Conservation (phyloP, 2,797 vertebrate species). For the Zenarchopterus dispar region DNA sequence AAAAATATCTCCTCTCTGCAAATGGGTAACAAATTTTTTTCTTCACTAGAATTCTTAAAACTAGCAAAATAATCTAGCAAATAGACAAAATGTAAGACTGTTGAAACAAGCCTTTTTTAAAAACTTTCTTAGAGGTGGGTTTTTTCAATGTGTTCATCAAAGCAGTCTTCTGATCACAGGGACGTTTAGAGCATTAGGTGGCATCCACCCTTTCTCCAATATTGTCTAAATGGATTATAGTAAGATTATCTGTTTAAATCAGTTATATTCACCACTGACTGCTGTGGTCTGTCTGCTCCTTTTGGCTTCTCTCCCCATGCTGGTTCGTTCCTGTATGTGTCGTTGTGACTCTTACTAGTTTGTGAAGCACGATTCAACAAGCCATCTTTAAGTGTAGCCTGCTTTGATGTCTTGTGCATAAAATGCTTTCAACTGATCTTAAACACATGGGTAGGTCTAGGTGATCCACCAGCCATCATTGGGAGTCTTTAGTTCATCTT, state of each 20-base stretch:
- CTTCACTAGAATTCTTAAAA: too few relatives aligned
- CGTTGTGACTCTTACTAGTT: background rate
- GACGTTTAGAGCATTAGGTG: background rate
- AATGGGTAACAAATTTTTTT: too few relatives aligned
- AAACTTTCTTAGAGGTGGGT: too few relatives aligned
- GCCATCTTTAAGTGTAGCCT: conserved; percentile 4
- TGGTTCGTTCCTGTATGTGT: background rate
- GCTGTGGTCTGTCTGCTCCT: too few relatives aligned
- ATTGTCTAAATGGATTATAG: conserved; percentile 24
- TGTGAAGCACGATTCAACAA: conserved; percentile 22
- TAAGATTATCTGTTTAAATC: conserved; percentile 16
- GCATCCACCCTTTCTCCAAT: conserved; percentile 32
- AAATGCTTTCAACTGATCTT: conserved; percentile 13
- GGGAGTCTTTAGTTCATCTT: conserved; percentile 34
- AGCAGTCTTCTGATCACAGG: too few relatives aligned
- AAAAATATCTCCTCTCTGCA: too few relatives aligned
- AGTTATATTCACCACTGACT: background rate
- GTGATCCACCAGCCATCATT: conserved; percentile 25
- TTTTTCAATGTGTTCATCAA: too few relatives aligned
- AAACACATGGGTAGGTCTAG: conserved; percentile 26
- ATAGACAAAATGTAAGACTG: too few relatives aligned
- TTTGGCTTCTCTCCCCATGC: background rate
- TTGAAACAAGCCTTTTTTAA: too few relatives aligned
- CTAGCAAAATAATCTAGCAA: too few relatives aligned
- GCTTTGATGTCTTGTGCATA: conserved; percentile 21